phyloP scores from a whole-genome alignment of 2,113 vertebrate species.

The Gymnarchus niloticus region DNA sequence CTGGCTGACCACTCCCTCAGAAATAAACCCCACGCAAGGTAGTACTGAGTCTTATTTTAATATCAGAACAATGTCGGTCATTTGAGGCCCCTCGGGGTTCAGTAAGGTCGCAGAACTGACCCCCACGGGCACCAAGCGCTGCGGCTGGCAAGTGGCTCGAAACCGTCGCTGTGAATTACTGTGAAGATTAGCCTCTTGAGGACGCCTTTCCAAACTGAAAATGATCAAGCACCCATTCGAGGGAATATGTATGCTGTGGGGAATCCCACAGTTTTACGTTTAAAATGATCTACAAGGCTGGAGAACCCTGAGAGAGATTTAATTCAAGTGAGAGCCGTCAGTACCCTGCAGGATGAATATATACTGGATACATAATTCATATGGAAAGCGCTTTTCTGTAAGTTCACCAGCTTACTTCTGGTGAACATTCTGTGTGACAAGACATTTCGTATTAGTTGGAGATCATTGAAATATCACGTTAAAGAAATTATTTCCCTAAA shows the following conservation, averaged over 20 bases:
- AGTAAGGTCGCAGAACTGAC: neutral
- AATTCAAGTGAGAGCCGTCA: neutral
- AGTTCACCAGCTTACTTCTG: neutral
- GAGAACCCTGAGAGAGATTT: neutral
- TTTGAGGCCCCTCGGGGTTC: neutral
- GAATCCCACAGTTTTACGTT: neutral
- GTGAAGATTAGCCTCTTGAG: neutral
- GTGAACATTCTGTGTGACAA: neutral
- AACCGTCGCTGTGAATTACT: neutral
- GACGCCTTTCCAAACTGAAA: neutral
- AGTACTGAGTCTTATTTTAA: neutral
- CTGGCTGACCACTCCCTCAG: neutral
- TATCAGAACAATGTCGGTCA: neutral
- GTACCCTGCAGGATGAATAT: neutral
- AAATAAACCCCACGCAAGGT: conserved; percentile 2
- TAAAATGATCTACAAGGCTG: neutral
- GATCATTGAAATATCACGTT: conserved; percentile 6
- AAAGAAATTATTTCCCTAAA: neutral
- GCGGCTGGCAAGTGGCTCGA: neutral
- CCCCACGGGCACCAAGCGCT: neutral
- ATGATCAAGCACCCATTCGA: neutral
- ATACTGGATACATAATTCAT: neutral
- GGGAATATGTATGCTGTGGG: neutral
- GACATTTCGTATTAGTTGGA: neutral
- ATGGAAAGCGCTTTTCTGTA: neutral